These are phyloP conservation scores for Micropterix aruncella DNA, from an alignment of 2,888 invertebrate species.

Conservation along the genomic window DNA sequence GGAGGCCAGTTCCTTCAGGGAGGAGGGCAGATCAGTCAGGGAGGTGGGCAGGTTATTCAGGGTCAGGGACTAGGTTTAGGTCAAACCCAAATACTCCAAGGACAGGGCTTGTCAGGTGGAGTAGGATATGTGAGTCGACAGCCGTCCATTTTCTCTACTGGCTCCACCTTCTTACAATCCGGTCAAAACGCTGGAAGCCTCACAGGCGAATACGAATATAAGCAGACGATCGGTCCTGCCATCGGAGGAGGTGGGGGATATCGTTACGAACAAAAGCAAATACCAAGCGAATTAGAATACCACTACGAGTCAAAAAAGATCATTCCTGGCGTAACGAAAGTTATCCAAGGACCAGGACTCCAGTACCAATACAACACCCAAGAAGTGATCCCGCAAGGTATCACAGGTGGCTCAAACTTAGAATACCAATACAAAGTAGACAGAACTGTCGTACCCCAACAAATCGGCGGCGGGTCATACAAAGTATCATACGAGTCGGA, in stretches of 20 bases:
- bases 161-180: too few species aligned
- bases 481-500: not conserved
- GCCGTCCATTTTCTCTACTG: too few species aligned
- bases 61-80: too few species aligned
- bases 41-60: too few species aligned
- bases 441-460: not conserved
- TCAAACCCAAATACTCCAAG: too few species aligned
- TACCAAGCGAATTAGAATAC: not conserved
- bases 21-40: too few species aligned
- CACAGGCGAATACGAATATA: not conserved
- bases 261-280: not conserved
- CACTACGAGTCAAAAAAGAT: not conserved
- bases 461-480: not conserved
- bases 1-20: too few species aligned
- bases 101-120: too few species aligned
- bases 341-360: not conserved
- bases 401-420: not conserved
- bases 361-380: not conserved
- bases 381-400: not conserved
- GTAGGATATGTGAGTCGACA: too few species aligned
- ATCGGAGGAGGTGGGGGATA: not conserved
- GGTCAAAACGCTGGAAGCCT: not conserved
- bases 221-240: not conserved
- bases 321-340: not conserved
- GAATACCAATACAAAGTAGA: not conserved